Evolutionary conservation across 1,140 invertebrate species (phyloP).

Genomic region (Drosophila takahashii): DNA sequence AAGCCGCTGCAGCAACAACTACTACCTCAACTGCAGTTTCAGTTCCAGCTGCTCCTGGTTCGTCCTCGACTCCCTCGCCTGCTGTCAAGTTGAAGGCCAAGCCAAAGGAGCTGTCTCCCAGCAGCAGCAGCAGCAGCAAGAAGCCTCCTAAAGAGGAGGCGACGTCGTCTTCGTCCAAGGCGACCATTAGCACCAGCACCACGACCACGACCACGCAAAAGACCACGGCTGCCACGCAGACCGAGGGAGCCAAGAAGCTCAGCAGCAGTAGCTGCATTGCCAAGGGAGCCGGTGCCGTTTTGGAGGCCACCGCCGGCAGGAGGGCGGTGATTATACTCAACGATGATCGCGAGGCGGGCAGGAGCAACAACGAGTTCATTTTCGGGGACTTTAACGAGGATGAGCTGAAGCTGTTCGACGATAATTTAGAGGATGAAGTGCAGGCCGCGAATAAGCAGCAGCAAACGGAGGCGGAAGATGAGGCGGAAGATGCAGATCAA

Average conservation of each 20-base stretch:
- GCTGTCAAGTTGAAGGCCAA: constrained; percentile 48
- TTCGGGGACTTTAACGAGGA: constrained; percentile 84
- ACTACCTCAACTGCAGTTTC: constrained; percentile 34
- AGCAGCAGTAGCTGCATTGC: constrained; percentile 13
- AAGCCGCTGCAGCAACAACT: constrained; percentile 19
- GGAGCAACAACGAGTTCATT: constrained; percentile 75
- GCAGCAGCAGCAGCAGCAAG: constrained; percentile 28
- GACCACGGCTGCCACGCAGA: constrained; percentile 62
- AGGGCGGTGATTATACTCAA: constrained; percentile 88
- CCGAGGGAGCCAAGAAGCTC: constrained; percentile 53
- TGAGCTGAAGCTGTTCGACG: constrained; percentile 76
- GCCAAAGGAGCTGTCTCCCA: constrained; percentile 38
- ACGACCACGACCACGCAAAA: constrained; percentile 27
- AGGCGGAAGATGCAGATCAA: constrained; percentile 4
- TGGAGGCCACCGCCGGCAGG: constrained; percentile 51
- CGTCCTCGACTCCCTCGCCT: constrained; percentile 1
- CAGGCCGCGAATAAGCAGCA: constrained; percentile 32
- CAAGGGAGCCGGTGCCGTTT: constrained; percentile 18
- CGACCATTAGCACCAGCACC: constrained; percentile 21
- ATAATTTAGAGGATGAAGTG: constrained; percentile 44
- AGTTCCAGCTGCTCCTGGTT: not conserved
- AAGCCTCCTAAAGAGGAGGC: constrained; percentile 48
- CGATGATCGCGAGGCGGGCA: constrained; percentile 82
- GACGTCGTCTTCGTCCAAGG: not conserved
- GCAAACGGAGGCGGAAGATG: constrained; percentile 21